Evolutionary conservation across 2,888 invertebrate genomes (phyloP), one percentile per base, ranked within the genome.

Genomic region (Nomada fucata): DNA sequence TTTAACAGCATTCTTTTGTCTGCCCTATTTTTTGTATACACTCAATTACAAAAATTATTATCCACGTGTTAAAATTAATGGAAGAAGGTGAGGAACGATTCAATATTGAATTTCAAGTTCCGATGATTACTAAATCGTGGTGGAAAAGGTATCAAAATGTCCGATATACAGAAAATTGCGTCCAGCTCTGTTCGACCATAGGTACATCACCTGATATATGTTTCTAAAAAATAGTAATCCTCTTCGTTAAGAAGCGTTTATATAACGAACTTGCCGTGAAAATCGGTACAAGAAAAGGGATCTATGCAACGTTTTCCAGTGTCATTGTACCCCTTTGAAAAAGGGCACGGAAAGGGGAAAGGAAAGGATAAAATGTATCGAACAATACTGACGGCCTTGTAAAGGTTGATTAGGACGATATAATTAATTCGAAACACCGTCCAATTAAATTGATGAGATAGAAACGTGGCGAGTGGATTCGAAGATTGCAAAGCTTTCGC

Each of bases 371-470:
- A 44, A 50, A 44, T 2, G 4, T 20, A 11, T 70, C 15, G n/a
- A 55, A 47, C 15, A 52, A 70, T 65, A 42, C 29, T 50, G 44
- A 7, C 52, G 64, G 70, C 20, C 53, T 70, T 47, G 44, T 23
- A 23, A 55, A n/a, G 61, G n/a, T 68, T 53, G 63, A 69, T 63
- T 42, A 63, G 57, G 68, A 57, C 55, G 63, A 79, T 67, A 36
- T 67, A 61, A 79, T 77, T 57, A 65, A 52, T 72, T 71, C 64
- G 77, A 69, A 60, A 68, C 85, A 79, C 85, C 85, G 85, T 85
- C 79, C 76, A 57, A 82, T 73, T 79, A 73, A 76, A 82, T 53
- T 59, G 64, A 53, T 42, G 52, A n/a, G 63, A 68, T 36, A 53
- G 42, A 71, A 23, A 52, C 44, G 52, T 44, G 26, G 13, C 23